Evolutionary conservation across 2,113 vertebrate genomes (phyloP), one percentile per base, ranked within the genome.

Genomic region (Hippopotamus amphibius): DNA sequence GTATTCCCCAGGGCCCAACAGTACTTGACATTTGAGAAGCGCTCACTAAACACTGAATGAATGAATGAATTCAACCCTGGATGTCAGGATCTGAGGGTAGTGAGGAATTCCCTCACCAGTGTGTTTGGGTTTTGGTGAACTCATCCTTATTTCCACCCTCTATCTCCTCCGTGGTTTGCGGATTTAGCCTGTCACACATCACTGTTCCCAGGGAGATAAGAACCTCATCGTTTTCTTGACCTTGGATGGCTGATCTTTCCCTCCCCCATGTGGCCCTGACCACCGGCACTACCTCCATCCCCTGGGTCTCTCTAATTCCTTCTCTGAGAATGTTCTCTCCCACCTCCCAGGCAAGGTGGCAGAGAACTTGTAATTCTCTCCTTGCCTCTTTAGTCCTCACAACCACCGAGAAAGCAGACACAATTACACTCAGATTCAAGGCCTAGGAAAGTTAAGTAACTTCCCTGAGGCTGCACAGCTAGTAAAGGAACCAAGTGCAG

Each of bases 401-500:
- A 28, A 33, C 77, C 66, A 48, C 59, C 2, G 63, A 65, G 4
- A 16, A 94, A 43, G 77, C 53, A 77, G 92, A 92, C 87, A 22
- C 63, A 53, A 5, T 72, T 72, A 82, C 15, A 10, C 65, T 55
- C 85, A 43, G 97, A 95, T 82, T 37, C 53, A 19, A 22, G 41
- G 37, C 59, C 87, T 86, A 65, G 94, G 61, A 65, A 96, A 66
- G 77, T 94, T 79, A 59, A 96, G 61, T 48, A 89, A 88, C 43
- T 89, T 95, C 68, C 80, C 37, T 0, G 46, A 95, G 86, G 89
- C 61, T 79, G 93, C 83, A 92, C 92, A 97, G 90, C 86, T 28
- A 26, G n/a, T 41, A 15, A 63, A 86, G 17, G 41, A 82, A 14
- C 50, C 17, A 33, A 41, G 16, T 1, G 1, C 43, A 90, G 30